A percentile compares a stretch with the other conserved stretches of the same genome.
phyloP scores from a whole-genome alignment of 2,113 vertebrate species.

The Bombycilla garrulus region DNA sequence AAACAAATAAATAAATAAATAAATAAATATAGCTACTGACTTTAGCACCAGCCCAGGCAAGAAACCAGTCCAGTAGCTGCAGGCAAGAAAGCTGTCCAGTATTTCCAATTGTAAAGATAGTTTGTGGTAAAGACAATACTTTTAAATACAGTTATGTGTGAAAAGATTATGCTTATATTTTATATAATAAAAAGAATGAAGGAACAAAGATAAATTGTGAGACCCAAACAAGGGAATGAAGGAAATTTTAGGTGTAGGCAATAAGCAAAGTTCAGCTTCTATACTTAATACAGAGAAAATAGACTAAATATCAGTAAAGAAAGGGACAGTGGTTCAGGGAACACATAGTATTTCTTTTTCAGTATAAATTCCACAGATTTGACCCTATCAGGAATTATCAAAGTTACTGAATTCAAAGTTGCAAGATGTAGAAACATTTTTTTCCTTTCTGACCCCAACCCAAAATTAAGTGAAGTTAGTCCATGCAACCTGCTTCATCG shows the following conservation, averaged over 20 bases:
- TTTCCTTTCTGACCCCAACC: not conserved
- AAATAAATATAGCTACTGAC: no score
- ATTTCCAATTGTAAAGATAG: not conserved
- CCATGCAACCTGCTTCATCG: not conserved
- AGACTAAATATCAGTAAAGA: not conserved
- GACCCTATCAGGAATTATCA: not conserved
- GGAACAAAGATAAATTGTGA: not conserved
- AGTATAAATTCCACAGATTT: not conserved
- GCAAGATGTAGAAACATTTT: not conserved
- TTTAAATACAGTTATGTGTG: not conserved
- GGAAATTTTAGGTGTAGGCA: not conserved
- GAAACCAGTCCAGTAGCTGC: not conserved
- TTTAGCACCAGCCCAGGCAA: not conserved
- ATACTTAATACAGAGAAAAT: not conserved
- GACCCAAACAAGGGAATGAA: not conserved
- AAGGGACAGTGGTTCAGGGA: not conserved
- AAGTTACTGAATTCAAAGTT: not conserved
- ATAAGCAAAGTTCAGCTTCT: not conserved
- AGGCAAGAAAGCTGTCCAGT: not conserved
- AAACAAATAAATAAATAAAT: not conserved
- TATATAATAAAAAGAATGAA: not conserved
- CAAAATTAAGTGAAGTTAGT: not conserved
- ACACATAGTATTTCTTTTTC: not conserved
- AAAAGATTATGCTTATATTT: not conserved
- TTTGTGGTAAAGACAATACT: not conserved